phyloP scores from a whole-genome alignment of 1,140 invertebrate genomes.

The Lucilia sericata region DNA sequence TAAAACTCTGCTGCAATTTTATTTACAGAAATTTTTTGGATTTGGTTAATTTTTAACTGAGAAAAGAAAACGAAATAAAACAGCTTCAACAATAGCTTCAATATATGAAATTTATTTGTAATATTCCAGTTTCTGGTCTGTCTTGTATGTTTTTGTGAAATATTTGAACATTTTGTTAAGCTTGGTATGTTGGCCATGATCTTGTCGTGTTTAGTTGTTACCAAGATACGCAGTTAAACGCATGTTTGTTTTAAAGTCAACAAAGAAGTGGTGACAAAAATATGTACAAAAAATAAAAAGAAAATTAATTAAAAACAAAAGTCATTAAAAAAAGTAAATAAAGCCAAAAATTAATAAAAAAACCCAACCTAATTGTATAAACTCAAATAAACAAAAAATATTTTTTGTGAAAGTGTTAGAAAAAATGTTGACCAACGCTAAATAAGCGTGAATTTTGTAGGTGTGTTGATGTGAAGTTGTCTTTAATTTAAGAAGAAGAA shows the following conservation, averaged over 20 bases:
- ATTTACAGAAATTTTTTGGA: no score
- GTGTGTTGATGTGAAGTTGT: background rate
- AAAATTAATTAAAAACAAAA: background rate
- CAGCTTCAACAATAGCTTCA: background rate
- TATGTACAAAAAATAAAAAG: background rate
- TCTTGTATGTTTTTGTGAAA: slow-evolving; percentile 4
- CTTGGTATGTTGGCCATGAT: background rate
- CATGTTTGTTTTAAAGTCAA: background rate
- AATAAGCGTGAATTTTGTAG: background rate
- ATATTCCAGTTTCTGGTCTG: background rate
- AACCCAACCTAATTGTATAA: background rate
- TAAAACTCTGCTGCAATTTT: background rate
- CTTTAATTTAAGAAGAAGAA: no score
- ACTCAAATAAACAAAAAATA: background rate
- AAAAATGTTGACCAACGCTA: background rate
- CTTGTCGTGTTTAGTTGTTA: background rate
- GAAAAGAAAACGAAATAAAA: background rate
- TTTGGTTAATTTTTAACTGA: background rate
- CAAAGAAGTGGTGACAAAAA: background rate
- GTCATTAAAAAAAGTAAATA: background rate
- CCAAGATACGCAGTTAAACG: background rate
- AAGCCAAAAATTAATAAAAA: background rate
- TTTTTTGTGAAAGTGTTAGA: slow-evolving; percentile 1
- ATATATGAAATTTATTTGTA: background rate
- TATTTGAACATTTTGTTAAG: background rate